Conservation (phyloP, 2,888 invertebrate genomes). For the Hyppa rectilinea region DNA sequence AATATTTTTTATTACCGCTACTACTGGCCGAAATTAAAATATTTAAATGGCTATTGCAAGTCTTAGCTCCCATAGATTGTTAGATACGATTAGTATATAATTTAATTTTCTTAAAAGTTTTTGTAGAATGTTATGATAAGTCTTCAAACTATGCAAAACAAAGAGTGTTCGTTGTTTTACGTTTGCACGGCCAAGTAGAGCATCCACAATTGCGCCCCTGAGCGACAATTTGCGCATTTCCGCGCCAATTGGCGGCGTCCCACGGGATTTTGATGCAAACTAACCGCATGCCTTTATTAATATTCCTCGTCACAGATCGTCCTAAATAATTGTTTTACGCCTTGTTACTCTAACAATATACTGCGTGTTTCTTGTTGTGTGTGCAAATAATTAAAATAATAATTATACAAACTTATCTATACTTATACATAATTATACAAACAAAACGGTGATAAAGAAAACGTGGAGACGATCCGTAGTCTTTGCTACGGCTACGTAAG, state of each 20-base stretch:
- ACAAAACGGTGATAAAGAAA: conserved; percentile 43
- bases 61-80: conserved; percentile 8
- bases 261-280: conserved; percentile 88
- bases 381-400: conserved; percentile 59
- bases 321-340: conserved; percentile 61
- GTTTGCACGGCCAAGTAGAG: conserved; percentile 69
- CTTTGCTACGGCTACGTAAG: conserved; percentile 25
- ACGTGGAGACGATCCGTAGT: conserved; percentile 17
- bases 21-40: not conserved
- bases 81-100: not conserved
- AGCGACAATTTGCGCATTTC: conserved; percentile 83
- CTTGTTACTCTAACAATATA: conserved; percentile 60
- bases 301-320: conserved; percentile 60
- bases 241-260: conserved; percentile 81
- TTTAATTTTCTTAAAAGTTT: not conserved
- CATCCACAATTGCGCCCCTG: conserved; percentile 78
- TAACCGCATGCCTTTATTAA: conserved; percentile 92
- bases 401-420: conserved; percentile 25
- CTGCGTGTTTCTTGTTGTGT: conserved; percentile 65
- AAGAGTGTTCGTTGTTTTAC: conserved; percentile 68
- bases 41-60: not conserved
- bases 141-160: conserved; percentile 39
- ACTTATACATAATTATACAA: too few species aligned
- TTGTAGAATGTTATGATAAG: conserved; percentile 15
- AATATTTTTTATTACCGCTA: not conserved